A percentile compares a stretch with the other conserved stretches of the same genome.
These are phyloP conservation scores for Sebastes ruberrimus DNA, from an alignment of 2,797 vertebrate genomes.

Conservation along the genomic window DNA sequence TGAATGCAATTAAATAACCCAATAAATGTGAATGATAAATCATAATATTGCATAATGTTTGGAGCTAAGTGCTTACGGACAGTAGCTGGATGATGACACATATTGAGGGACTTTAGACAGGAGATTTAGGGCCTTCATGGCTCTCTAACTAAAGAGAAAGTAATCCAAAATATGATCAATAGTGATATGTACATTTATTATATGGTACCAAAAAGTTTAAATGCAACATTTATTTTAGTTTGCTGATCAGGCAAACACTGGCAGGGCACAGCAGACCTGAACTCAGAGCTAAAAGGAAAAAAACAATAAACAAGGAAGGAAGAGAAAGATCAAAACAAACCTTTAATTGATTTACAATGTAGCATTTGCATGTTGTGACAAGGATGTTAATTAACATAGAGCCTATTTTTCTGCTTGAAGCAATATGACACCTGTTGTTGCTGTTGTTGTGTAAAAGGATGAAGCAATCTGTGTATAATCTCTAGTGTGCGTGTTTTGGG, in stretches of 20 bases:
- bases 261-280: neutral
- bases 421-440: conserved; percentile 58
- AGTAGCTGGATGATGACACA: neutral
- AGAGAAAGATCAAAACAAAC: conserved; percentile 38
- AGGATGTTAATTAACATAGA: conserved; percentile 26
- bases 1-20: neutral
- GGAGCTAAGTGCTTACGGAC: neutral
- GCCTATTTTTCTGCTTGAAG: conserved; percentile 32
- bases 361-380: conserved; percentile 59
- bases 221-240: neutral
- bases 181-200: neutral
- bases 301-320: neutral
- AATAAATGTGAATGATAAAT: neutral
- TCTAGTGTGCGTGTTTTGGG: neutral
- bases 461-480: conserved; percentile 42
- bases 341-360: conserved; percentile 34
- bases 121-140: neutral
- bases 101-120: neutral
- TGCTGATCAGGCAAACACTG: neutral
- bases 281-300: neutral
- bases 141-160: neutral
- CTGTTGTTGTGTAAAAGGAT: conserved; percentile 46
- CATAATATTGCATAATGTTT: neutral
- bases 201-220: neutral
- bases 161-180: neutral